Percentiles rank a stretch among this genome's conserved stretches.
Evolutionary conservation across 2,797 vertebrate genomes (phyloP).

Genomic region (Coccyzus lansbergi): DNA sequence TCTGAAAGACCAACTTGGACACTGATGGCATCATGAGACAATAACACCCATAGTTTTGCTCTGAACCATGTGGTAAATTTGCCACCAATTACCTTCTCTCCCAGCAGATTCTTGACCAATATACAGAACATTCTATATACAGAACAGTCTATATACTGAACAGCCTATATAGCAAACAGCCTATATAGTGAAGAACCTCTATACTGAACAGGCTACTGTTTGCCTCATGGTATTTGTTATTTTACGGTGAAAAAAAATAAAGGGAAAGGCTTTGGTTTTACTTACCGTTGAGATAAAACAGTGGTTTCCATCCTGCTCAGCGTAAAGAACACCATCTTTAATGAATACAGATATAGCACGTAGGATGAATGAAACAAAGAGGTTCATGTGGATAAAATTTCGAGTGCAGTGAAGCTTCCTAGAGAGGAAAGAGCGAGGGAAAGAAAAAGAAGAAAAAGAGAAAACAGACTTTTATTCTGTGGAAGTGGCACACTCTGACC

Average conservation of each 20-base stretch:
- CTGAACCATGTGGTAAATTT: background rate
- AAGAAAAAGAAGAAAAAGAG: background rate
- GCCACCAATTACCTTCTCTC: background rate
- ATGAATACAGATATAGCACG: slow-evolving; percentile 97
- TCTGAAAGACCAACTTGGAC: background rate
- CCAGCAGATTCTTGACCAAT: background rate
- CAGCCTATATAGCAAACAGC: too few relatives aligned
- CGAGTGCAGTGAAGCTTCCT: slow-evolving; percentile 98
- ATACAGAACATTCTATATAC: too few relatives aligned
- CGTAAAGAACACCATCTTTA: slow-evolving; percentile 93
- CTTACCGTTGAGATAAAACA: slow-evolving; percentile 90
- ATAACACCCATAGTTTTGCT: background rate
- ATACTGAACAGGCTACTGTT: background rate
- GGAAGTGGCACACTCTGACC: background rate
- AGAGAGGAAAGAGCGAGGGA: background rate
- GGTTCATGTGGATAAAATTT: slow-evolving; percentile 99
- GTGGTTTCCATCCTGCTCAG: slow-evolving; percentile 90
- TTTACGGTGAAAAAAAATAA: background rate
- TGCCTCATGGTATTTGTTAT: background rate
- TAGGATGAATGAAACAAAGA: slow-evolving; percentile 97
- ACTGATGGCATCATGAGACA: background rate
- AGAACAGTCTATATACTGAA: too few relatives aligned
- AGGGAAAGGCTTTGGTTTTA: background rate
- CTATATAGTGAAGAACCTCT: too few relatives aligned
- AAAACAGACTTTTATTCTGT: background rate